Base-by-base conservation (phyloP, 2,888 invertebrate species). In the Luperina testacea region DNA sequence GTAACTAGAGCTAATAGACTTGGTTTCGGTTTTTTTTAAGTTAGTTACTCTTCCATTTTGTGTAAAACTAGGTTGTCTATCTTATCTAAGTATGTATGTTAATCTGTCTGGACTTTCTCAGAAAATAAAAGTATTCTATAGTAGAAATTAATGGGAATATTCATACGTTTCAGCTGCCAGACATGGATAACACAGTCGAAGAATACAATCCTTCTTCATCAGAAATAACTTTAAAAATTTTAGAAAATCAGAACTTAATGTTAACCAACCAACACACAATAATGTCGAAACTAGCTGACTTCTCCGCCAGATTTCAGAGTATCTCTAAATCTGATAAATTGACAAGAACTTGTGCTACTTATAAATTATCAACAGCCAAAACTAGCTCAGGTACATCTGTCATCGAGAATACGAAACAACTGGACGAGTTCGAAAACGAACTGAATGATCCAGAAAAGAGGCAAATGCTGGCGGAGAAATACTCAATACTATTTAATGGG, bases 201-300 rank as follows among this genome's bases (percentile, higher is more conserved):
- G 78, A 80, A 27, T 4, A 48, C 20, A 63, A 32, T 20, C 24
- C 27, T 42, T 38, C 32, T 7, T n/a, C 80, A 64, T 48, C 80
- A 8, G 53, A 78, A 38, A 67, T 78, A 57, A 71, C 80, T 24
- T 27, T 42, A 48, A 80, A 80, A 17, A 38, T 78, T 38, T 51
- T 78, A 72, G 72, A 80, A 78, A 77, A 77, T 59, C 77, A 77
- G 38, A 78, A 59, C 27, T 2, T 78, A 59, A 78, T 77, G 77
- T 13, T 77, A 42, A 59, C 57, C 24, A 78, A 78, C 48, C 78
- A 78, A 79, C 48, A 80, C 27, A 65, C 27, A 57, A 78, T 78
- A 27, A 48, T 78, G 17, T 65, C 78, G 6, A 57, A 48, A 65
- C 57, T 78, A 7, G 27, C 57, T n/a, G 57, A 57, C 42, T 48